Evolutionary conservation across 1,140 invertebrate species (phyloP), one percentile per base, ranked within the genome.

Genomic region (Scaptomyza graminum): DNA sequence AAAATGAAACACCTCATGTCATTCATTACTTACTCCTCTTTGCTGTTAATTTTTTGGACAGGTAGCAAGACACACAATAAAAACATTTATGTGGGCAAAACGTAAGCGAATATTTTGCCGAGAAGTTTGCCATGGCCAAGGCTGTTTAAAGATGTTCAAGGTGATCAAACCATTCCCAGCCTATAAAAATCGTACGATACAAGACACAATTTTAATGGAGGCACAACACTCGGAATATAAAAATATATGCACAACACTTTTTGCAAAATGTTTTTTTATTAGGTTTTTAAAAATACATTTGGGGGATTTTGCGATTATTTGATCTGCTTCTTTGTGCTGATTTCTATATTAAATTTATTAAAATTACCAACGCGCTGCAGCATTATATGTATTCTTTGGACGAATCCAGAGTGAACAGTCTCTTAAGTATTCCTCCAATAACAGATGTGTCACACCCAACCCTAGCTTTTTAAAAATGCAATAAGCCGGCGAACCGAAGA

Each of bases 361-460:
- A 7, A 34, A 55, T 55, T 50, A 25, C 13, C 56, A 22, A 46
- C 50, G 34, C 6, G 43, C 34, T 49, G 13, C 47, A 57, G 9
- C 15, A 67, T 41, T 54, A 55, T 52, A 43, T 47, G 22, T 47
- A 50, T 22, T 28, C 46, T 18, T 11, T 31, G 7, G 5, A 5
- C 11, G 18, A 37, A 41, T 63, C 22, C 34, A 57, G 31, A 15
- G n/a, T n/a, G 16, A 37, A 56, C 47, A 51, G 28, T 51, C 52
- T 46, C 13, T 54, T 37, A 34, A 41, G 11, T 39, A 28, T 39
- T 55, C 47, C 59, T 28, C 12, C 31, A 3, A 60, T 69, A 80
- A 74, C 56, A 70, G 74, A 84, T 85, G 79, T 81, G 57, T 49
- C 47, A 52, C 80, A 76, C 80, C 80, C 66, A 70, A 68, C 18